phyloP scores from a whole-genome alignment of 1,140 invertebrate species.

The Drosophila orosa region DNA sequence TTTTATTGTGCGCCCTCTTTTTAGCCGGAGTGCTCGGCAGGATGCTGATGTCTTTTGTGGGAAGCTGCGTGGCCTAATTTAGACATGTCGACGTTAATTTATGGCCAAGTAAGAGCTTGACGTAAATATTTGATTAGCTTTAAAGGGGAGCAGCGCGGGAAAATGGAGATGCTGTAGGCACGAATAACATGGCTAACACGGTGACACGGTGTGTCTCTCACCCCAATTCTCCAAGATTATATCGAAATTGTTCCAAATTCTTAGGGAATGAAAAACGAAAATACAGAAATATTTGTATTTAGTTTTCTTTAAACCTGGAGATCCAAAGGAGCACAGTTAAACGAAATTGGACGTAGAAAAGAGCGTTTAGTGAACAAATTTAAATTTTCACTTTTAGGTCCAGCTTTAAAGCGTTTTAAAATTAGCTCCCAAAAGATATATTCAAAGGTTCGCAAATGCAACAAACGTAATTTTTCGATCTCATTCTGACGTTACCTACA shows the following conservation, averaged over 20 bases:
- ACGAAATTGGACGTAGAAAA: no score
- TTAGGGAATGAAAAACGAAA: neutral
- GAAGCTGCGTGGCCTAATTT: slow-evolving; percentile 60
- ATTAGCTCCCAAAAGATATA: no score
- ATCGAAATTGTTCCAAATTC: slow-evolving; percentile 1
- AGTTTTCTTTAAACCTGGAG: neutral
- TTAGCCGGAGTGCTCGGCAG: slow-evolving; percentile 49
- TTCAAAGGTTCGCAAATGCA: no score
- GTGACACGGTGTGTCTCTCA: slow-evolving; percentile 29
- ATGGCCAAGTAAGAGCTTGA: slow-evolving; percentile 58
- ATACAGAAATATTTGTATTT: neutral
- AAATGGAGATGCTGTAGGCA: slow-evolving; percentile 18
- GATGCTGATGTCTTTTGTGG: slow-evolving; percentile 34
- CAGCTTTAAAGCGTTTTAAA: no score
- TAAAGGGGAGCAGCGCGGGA: slow-evolving; percentile 25
- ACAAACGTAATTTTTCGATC: no score
- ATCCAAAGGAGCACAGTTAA: no score
- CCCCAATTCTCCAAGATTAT: slow-evolving; percentile 4
- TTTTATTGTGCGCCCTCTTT: slow-evolving; percentile 57
- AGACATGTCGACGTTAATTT: slow-evolving; percentile 67
- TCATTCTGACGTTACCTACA: neutral
- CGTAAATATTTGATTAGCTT: slow-evolving; percentile 73
- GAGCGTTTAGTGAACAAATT: no score
- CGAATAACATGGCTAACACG: slow-evolving; percentile 18
- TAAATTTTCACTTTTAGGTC: no score